Evolutionary conservation across 1,140 invertebrate species (phyloP).

Genomic region (Drosophila mauritiana): DNA sequence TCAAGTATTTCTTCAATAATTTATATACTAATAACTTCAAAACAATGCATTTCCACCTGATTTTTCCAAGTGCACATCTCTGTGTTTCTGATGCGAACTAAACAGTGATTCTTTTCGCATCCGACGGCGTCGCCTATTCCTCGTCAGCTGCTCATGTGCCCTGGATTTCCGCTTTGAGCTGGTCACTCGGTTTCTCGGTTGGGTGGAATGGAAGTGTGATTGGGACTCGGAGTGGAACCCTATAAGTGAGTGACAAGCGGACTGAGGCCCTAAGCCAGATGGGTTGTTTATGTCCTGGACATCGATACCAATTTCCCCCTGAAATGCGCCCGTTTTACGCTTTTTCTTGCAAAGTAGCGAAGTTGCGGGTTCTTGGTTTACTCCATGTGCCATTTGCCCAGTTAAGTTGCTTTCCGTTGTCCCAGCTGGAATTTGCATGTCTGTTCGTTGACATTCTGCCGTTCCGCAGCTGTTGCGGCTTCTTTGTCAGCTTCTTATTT

Average conservation of each 20-base stretch:
- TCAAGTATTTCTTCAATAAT: no score
- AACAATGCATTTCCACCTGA: neutral
- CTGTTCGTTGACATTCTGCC: constrained; percentile 45
- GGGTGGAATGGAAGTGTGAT: constrained; percentile 40
- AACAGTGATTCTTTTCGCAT: constrained; percentile 15
- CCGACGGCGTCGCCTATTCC: constrained; percentile 27
- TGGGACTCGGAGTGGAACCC: constrained; percentile 14
- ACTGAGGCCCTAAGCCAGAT: constrained; percentile 17
- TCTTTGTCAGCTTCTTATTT: constrained; percentile 53
- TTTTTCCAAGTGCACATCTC: neutral
- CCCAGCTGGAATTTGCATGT: constrained; percentile 45
- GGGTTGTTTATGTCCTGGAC: constrained; percentile 3
- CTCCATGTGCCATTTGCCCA: constrained; percentile 15
- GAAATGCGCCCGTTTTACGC: neutral
- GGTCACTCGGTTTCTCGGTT: constrained; percentile 15
- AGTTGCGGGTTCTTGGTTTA: constrained; percentile 28
- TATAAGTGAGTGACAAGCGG: constrained; percentile 17
- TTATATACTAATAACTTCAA: no score
- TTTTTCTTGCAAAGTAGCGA: constrained; percentile 34
- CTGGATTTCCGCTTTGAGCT: constrained; percentile 36
- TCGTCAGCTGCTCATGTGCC: constrained; percentile 10
- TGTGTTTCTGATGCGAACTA: constrained; percentile 2
- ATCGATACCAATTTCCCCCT: constrained; percentile 30
- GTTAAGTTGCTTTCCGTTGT: constrained; percentile 36
- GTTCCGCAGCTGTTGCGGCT: constrained; percentile 40